Percentiles rank a stretch among this genome's conserved stretches.
These are phyloP conservation scores for Melanotaenia duboulayi DNA, from an alignment of 2,113 vertebrate genomes.

Conservation along the genomic window DNA sequence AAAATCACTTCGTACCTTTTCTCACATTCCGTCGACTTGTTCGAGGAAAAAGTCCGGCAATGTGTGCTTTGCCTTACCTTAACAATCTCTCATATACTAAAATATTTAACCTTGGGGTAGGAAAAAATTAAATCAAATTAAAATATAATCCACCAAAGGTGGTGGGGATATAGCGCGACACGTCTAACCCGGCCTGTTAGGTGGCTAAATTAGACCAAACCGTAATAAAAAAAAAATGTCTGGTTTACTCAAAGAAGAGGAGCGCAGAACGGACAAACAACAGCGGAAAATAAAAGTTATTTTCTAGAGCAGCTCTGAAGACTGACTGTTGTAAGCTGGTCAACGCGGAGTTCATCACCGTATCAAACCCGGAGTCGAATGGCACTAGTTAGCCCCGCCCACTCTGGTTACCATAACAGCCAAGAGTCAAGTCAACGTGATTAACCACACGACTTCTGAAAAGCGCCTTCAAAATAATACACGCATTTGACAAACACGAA, in stretches of 20 bases:
- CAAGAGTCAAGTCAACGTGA: background rate
- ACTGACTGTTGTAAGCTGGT: constrained; percentile 18
- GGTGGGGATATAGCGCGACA: constrained; percentile 48
- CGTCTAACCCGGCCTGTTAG: constrained; percentile 52
- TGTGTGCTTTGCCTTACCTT: background rate
- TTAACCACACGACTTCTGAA: background rate
- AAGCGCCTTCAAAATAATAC: constrained; percentile 44
- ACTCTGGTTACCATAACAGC: constrained; percentile 55
- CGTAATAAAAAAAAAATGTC: background rate
- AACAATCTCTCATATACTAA: constrained; percentile 13
- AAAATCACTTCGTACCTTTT: constrained; percentile 14
- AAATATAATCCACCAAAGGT: constrained; percentile 10
- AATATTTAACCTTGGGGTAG: constrained; percentile 10
- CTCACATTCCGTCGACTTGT: constrained; percentile 22
- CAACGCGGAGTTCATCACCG: constrained; percentile 51
- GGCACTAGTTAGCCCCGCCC: constrained; percentile 65
- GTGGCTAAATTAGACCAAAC: background rate
- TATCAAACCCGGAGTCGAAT: constrained; percentile 52
- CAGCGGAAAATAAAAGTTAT: constrained; percentile 46
- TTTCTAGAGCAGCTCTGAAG: constrained; percentile 6
- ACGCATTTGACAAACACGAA: accelerated
- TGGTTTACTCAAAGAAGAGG: background rate
- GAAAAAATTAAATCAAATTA: too few relatives aligned
- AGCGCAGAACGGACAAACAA: background rate
- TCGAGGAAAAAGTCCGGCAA: constrained; percentile 3